A percentile compares a stretch with the other conserved stretches of the same genome.
phyloP scores from a whole-genome alignment of 2,888 invertebrate genomes.

The Yponomeuta malinellus region DNA sequence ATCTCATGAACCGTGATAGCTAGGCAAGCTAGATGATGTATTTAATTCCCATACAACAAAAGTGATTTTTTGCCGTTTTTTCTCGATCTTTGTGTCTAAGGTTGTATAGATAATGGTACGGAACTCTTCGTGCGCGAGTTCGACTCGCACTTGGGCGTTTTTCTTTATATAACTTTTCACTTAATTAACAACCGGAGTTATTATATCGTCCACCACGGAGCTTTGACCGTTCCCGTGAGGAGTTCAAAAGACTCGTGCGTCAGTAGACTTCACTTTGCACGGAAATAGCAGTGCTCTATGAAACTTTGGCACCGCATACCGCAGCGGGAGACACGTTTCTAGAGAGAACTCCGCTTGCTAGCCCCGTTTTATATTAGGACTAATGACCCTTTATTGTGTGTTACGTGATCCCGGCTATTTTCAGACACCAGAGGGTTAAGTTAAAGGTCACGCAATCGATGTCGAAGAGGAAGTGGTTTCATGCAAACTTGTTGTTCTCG shows the following conservation, averaged over 20 bases:
- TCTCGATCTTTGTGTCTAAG: too few species aligned
- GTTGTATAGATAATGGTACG: too few species aligned
- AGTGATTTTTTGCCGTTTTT: too few species aligned
- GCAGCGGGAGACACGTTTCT: conserved; percentile 47
- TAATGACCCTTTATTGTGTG: not conserved
- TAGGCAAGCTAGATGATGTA: too few species aligned
- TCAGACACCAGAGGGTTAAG: conserved; percentile 15
- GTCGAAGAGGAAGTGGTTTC: not conserved
- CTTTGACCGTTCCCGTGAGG: conserved; percentile 39
- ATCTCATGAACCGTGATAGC: too few species aligned
- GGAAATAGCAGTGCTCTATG: conserved; percentile 50
- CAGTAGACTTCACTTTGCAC: conserved; percentile 38
- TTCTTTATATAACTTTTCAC: too few species aligned
- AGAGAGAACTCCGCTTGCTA: not conserved
- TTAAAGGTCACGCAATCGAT: not conserved
- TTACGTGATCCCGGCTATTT: not conserved
- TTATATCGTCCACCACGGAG: conserved; percentile 25
- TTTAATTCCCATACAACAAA: too few species aligned
- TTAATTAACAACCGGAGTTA: not conserved
- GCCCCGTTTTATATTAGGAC: conserved; percentile 26
- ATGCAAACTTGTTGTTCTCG: too few species aligned
- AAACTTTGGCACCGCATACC: conserved; percentile 55
- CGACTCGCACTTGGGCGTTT: too few species aligned
- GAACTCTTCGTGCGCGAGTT: too few species aligned
- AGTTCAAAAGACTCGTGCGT: conserved; percentile 30